Conservation (phyloP, 2,113 vertebrate species). For the Calidris pygmaea region DNA sequence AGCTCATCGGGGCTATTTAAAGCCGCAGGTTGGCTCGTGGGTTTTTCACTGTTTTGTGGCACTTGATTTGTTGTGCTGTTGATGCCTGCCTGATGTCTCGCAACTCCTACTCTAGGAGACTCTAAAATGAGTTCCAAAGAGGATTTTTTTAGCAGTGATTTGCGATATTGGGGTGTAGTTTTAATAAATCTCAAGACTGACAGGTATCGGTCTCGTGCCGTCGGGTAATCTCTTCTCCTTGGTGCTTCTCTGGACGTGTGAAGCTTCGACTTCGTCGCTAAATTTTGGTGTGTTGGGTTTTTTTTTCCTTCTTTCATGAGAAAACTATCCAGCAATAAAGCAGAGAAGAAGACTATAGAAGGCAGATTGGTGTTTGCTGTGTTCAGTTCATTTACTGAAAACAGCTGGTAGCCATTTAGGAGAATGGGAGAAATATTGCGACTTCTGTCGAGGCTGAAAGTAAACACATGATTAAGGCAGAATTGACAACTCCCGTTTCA, state of each 20-base stretch:
- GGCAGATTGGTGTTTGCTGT: background rate
- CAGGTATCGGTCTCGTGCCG: background rate
- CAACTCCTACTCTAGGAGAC: background rate
- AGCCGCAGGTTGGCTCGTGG: background rate
- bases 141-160: background rate
- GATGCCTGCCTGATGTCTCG: background rate
- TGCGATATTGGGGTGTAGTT: background rate
- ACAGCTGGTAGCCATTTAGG: slow-evolving; percentile 41
- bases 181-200: background rate
- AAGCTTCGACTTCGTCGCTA: background rate
- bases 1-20: background rate
- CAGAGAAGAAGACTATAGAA: background rate
- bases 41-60: background rate
- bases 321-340: background rate
- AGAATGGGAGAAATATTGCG: background rate
- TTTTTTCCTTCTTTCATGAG: background rate
- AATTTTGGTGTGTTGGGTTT: fast-evolving
- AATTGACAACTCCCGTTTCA: slow-evolving; percentile 28
- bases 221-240: background rate
- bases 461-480: slow-evolving; percentile 24
- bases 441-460: background rate
- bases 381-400: background rate
- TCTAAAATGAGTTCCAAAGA: background rate
- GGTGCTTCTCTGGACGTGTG: fast-evolving
- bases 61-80: background rate